These are phyloP conservation scores for Diplosoma virens DNA, from an alignment of 23 tunicate species.

Conservation along the genomic window DNA sequence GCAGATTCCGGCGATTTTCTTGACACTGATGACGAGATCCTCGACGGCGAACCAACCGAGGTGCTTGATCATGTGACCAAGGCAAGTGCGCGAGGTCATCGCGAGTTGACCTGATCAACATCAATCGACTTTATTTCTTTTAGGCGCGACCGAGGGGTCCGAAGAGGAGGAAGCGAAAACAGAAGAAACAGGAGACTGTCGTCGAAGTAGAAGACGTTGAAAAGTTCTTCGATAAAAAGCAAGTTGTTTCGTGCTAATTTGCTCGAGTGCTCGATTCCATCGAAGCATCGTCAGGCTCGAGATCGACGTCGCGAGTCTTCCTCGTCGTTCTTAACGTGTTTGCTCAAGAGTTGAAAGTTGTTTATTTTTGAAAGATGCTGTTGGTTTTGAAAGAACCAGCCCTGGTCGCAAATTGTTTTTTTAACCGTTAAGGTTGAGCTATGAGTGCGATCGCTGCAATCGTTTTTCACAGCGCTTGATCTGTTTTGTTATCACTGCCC, in stretches of 20 bases:
- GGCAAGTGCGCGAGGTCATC: constrained; percentile 4
- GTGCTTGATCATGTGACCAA: constrained; percentile 72
- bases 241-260: no score
- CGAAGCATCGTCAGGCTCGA: no score
- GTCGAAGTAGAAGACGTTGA: constrained; percentile 36
- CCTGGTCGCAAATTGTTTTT: no score
- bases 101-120: not conserved
- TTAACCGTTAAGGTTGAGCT: no score
- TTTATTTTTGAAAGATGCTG: no score
- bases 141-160: constrained; percentile 54
- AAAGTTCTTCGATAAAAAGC: constrained; percentile 55
- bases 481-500: not conserved
- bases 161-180: constrained; percentile 6
- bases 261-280: no score
- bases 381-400: no score
- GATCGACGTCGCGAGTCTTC: no score
- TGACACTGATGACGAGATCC: not conserved
- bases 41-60: constrained; percentile 27
- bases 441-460: no score
- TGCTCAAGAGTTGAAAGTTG: no score
- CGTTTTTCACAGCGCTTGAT: not conserved
- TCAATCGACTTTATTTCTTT: not conserved
- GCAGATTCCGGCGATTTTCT: not conserved
- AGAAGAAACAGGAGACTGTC: constrained; percentile 7
- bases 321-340: no score